Evolutionary conservation across 2,113 vertebrate genomes (phyloP), one percentile per base, ranked within the genome.

Genomic region (Mus pahari): DNA sequence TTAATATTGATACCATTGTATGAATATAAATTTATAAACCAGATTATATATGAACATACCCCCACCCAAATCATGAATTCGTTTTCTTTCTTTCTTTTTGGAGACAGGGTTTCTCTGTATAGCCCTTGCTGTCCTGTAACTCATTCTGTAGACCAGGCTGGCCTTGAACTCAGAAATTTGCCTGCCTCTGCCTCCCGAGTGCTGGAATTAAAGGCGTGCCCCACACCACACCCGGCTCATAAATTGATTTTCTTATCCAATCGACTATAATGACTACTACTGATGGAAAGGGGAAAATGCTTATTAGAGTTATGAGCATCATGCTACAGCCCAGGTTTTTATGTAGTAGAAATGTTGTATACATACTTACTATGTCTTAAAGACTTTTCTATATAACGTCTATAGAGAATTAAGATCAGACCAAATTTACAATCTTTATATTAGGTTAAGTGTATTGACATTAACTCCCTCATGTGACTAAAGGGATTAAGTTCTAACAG

Each of bases 401-500:
- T 94, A 91, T 3, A 48, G 2, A 94, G 33, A 75, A 81, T 86
- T 92, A 64, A 64, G 24, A 64, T 90, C 55, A 89, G 86, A 86
- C 39, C 48, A 45, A 90, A 88, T 36, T 92, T 89, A 90, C 62
- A 87, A 68, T 87, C 60, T 89, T 86, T 50, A 50, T 71, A 75
- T 10, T 94, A 9, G 5, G 39, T 24, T 94, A 78, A 64, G 2
- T 62, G 64, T 4, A 86, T 1, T 87, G 70, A 88, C 7, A 66
- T 53, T 88, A 94, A 68, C 84, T 89, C 94, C 77, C 28, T 86
- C 64, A 66, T 19, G 11, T 60, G 66, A 93, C 77, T 77, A 71
- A 95, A 75, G 36, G 5, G 42, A 86, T n/a, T 66, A 70, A 92
- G 31, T 68, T 13, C 78, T 50, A 62, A 91, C 68, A 81, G 12